These are phyloP conservation scores for Ochlodes sylvanus DNA, from an alignment of 2,888 invertebrate species.

Conservation along the genomic window DNA sequence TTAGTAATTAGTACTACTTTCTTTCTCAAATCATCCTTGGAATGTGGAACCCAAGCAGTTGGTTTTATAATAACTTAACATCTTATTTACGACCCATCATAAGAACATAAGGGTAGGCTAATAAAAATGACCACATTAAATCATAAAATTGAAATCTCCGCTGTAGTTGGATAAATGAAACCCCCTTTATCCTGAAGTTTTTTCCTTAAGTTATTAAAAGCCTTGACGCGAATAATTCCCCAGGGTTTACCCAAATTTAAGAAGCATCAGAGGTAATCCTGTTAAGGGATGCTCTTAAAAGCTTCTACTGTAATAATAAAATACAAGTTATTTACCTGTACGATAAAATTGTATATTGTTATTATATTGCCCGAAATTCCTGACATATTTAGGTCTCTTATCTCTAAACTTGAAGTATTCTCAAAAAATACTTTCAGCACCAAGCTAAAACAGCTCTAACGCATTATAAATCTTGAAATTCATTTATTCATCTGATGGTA, in stretches of 20 bases:
- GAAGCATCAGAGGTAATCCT: neutral
- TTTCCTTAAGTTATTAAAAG: conserved; percentile 5
- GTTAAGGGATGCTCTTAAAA: neutral
- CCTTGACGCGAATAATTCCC: conserved; percentile 10
- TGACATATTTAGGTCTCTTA: too few relatives aligned
- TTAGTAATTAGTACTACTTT: too few relatives aligned
- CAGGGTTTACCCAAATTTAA: conserved; percentile 4
- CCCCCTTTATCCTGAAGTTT: neutral
- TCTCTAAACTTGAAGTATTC: too few relatives aligned
- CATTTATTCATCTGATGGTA: too few relatives aligned
- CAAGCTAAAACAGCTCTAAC: too few relatives aligned
- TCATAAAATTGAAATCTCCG: neutral
- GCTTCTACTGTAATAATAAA: neutral
- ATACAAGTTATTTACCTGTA: neutral
- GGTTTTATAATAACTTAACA: too few relatives aligned
- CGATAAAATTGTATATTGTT: neutral
- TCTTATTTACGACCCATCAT: too few relatives aligned
- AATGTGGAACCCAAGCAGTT: too few relatives aligned
- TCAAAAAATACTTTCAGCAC: too few relatives aligned
- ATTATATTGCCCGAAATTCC: neutral
- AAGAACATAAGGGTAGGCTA: neutral
- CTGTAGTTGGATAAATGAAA: neutral
- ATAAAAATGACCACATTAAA: neutral
- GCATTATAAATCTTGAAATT: too few relatives aligned
- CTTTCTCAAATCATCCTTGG: too few relatives aligned